These are phyloP conservation scores for Tortricodes alternella DNA, from an alignment of 2,888 invertebrate genomes.

Conservation along the genomic window DNA sequence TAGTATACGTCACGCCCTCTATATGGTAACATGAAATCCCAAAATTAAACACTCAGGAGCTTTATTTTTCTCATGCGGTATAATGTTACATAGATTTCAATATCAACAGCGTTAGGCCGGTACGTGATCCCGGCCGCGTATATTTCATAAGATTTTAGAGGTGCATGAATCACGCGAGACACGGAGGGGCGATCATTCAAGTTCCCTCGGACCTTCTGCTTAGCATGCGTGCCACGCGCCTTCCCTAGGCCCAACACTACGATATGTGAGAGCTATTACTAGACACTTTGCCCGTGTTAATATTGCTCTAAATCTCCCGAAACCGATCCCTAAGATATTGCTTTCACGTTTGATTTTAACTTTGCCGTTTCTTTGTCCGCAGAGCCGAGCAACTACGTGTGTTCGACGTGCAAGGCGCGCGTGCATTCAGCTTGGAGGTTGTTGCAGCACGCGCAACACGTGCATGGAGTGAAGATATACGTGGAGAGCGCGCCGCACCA, in stretches of 20 bases:
- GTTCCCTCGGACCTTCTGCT: conserved; percentile 75
- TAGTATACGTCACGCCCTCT: background rate
- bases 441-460: conserved; percentile 96
- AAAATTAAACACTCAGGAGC: conserved; percentile 14
- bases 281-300: conserved; percentile 81
- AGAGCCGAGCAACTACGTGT: conserved; percentile 97
- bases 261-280: conserved; percentile 83
- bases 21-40: background rate
- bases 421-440: conserved; percentile 97
- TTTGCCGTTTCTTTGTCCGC: conserved; percentile 65
- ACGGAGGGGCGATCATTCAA: conserved; percentile 81
- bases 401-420: conserved; percentile 95
- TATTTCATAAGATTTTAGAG: conserved; percentile 83
- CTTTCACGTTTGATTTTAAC: conserved; percentile 38
- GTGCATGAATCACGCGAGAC: conserved; percentile 82
- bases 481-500: conserved; percentile 84
- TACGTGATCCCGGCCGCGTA: conserved; percentile 78
- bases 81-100: conserved; percentile 80
- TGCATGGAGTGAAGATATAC: conserved; percentile 97
- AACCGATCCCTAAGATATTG: conserved; percentile 48
- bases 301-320: conserved; percentile 76
- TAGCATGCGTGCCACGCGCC: conserved; percentile 73
- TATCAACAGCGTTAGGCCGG: conserved; percentile 81
- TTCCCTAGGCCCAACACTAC: conserved; percentile 78
- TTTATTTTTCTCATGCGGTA: conserved; percentile 48